Evolutionary conservation across 2,797 vertebrate species (phyloP), one percentile per base, ranked within the genome.

Genomic region (Coracias cyanogaster): DNA sequence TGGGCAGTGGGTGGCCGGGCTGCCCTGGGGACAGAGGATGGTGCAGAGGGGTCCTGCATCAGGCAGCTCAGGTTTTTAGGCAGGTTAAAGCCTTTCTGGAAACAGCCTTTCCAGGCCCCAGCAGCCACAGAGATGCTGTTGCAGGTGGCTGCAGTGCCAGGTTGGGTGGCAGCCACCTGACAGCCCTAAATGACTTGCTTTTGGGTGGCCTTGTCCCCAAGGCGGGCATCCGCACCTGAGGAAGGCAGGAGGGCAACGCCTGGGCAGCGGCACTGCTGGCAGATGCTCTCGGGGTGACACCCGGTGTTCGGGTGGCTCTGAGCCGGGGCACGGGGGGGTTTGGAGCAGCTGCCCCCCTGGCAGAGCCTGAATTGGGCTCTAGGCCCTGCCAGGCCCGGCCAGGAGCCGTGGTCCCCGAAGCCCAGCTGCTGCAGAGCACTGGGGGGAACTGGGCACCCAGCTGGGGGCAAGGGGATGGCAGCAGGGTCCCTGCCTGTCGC

Each of bases 241-340:
- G 57, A 31, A 41, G 84, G 77, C 82, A 67, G 79, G 20, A 55
- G 29, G 51, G 64, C 52, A 86, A 48, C 0, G 4, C 39, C 54
- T 60, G 73, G 73, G 17, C 78, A 54, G 0, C 3, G 60, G 39
- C 5, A 2, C 43, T 35, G 71, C 26, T 33, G 73, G 84, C 57
- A 64, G 46, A 6, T 21, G 77, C 41, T 64, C n/a, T 57, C 2
- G 0, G 52, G 29, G 61, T 17, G 65, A 11, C 28, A 29, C n/a
- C 22, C 2, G 1, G 64, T 0, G 0, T 82, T 83, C 49, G 25
- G 43, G 58, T 35, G 66, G 45, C 70, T 58, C 83, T 9, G 54
- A 86, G 46, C 37, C 0, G 0, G 45, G 65, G 9, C 41, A 12
- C 0, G 2, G 13, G 28, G 15, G 11, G 9, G 35, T 80, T 31